Percentiles rank a stretch among this genome's conserved stretches.
Evolutionary conservation across 2,797 vertebrate species (phyloP).

Genomic region (Parambassis ranga): DNA sequence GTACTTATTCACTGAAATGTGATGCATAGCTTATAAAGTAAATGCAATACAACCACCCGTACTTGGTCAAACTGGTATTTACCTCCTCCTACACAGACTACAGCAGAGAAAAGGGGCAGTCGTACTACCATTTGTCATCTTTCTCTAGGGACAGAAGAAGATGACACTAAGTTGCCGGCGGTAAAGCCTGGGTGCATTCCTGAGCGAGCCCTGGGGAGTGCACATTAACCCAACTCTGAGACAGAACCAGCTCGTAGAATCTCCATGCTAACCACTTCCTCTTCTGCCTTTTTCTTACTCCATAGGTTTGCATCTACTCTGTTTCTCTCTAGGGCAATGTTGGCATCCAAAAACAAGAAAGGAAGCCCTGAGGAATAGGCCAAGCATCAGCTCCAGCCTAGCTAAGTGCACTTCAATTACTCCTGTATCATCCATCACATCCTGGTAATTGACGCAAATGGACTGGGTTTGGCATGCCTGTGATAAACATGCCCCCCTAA

Average conservation of each 20-base stretch:
- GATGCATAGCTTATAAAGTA: no score
- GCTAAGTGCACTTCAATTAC: constrained; percentile 12
- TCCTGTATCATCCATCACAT: constrained; percentile 36
- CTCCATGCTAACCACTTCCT: constrained; percentile 33
- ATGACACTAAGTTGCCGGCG: constrained; percentile 49
- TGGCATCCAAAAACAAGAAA: background rate
- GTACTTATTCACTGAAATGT: no score
- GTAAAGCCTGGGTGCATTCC: constrained; percentile 57
- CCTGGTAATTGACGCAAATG: constrained; percentile 33
- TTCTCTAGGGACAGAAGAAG: constrained; percentile 60
- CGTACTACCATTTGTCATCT: constrained; percentile 46
- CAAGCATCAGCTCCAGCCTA: background rate
- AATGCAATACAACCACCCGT: background rate
- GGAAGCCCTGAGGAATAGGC: background rate
- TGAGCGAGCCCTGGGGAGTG: constrained; percentile 51
- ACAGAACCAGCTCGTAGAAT: constrained; percentile 30
- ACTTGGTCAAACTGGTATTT: background rate
- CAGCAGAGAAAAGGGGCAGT: constrained; percentile 1
- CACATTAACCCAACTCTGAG: constrained; percentile 56
- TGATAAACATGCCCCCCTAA: constrained; percentile 8
- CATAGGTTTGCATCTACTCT: background rate
- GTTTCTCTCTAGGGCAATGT: constrained; percentile 25
- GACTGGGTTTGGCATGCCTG: constrained; percentile 2
- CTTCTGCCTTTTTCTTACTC: background rate
- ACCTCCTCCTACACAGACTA: background rate